phyloP scores from a whole-genome alignment of 2,113 vertebrate genomes.

The Psophia crepitans region DNA sequence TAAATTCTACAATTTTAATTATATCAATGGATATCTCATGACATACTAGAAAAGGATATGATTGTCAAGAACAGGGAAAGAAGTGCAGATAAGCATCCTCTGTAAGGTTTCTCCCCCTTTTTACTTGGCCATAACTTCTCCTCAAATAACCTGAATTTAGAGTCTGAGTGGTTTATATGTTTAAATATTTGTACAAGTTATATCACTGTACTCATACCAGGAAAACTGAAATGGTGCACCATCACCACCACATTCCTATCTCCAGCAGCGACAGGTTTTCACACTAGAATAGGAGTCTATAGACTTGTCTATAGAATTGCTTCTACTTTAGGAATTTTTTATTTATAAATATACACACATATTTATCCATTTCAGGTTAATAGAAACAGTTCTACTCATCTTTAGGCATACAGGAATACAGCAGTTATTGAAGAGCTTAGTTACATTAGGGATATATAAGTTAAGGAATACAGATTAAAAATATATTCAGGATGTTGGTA shows the following conservation, averaged over 20 bases:
- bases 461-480: not conserved
- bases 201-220: not conserved
- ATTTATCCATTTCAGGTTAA: not conserved
- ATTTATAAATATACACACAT: not conserved
- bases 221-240: not conserved
- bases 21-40: not conserved
- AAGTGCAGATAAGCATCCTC: not conserved
- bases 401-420: not conserved
- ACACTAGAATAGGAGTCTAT: not conserved
- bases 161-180: not conserved
- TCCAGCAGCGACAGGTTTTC: not conserved
- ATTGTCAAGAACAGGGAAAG: not conserved
- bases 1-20: not conserved
- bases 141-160: not conserved
- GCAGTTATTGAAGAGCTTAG: not conserved
- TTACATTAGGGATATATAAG: not conserved
- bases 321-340: not conserved
- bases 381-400: not conserved
- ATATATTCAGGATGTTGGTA: not conserved
- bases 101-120: not conserved
- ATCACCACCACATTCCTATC: not conserved
- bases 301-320: not conserved
- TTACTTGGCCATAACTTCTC: rapidly evolving
- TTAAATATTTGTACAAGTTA: not conserved
- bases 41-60: not conserved